Percentiles rank a stretch among this genome's conserved stretches.
phyloP scores from a whole-genome alignment of 2,888 invertebrate species.

The Sesia bembeciformis region DNA sequence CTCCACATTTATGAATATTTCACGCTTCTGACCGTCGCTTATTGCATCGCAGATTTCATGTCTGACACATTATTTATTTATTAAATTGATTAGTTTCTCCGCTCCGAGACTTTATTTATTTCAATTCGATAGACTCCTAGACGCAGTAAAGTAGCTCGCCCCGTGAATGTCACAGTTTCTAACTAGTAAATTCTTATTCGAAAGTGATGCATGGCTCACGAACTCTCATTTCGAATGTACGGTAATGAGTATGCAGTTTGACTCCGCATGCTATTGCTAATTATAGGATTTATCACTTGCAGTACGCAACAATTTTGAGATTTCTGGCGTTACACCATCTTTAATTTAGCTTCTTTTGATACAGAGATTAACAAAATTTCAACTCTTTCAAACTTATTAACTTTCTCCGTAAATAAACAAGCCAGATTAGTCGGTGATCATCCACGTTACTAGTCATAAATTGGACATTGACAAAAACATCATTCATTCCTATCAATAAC shows the following conservation, averaged over 20 bases:
- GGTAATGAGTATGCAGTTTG: slow-evolving; percentile 46
- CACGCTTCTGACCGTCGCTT: background rate
- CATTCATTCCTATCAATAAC: slow-evolving; percentile 48
- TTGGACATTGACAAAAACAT: slow-evolving; percentile 45
- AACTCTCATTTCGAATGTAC: slow-evolving; percentile 39
- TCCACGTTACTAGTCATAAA: slow-evolving; percentile 38
- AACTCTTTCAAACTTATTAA: slow-evolving; percentile 29
- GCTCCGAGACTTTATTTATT: background rate
- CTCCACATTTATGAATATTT: slow-evolving; percentile 4
- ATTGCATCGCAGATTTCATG: background rate
- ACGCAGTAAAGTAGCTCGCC: slow-evolving; percentile 23
- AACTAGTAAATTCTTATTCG: slow-evolving; percentile 49
- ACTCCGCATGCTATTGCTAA: slow-evolving; percentile 42
- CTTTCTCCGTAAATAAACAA: slow-evolving; percentile 39
- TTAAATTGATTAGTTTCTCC: slow-evolving; percentile 1
- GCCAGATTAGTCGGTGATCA: slow-evolving; percentile 43
- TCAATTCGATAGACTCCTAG: background rate
- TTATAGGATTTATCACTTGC: slow-evolving; percentile 35
- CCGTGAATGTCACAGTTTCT: slow-evolving; percentile 38
- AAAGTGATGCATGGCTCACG: slow-evolving; percentile 50
- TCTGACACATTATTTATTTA: slow-evolving; percentile 2
- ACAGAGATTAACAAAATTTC: slow-evolving; percentile 19
- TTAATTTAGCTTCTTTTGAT: background rate
- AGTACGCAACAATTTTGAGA: background rate
- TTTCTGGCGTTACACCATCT: background rate